Percentiles rank a stretch among this genome's conserved stretches.
These are phyloP conservation scores for Druceiella hillmani DNA, from an alignment of 2,888 invertebrate genomes.

Conservation along the genomic window DNA sequence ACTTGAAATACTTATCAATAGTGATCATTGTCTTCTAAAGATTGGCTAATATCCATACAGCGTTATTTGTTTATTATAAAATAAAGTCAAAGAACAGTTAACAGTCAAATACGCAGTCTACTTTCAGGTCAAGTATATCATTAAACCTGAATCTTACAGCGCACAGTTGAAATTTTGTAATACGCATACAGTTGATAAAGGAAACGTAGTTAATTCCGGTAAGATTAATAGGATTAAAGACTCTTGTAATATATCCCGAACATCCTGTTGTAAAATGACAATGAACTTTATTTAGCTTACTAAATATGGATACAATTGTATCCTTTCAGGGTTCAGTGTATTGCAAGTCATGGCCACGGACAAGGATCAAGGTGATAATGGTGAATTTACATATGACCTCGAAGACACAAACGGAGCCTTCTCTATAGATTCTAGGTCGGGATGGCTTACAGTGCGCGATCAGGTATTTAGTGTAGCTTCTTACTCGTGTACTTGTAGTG, in stretches of 20 bases:
- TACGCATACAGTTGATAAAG: no score
- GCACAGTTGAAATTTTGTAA: no score
- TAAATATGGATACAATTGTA: slow-evolving; percentile 1
- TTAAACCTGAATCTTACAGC: no score
- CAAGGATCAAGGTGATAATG: slow-evolving; percentile 80
- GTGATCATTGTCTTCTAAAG: no score
- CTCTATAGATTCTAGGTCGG: slow-evolving; percentile 69
- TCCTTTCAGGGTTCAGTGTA: slow-evolving; percentile 41
- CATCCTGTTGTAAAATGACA: neutral
- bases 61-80: no score
- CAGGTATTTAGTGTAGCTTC: no score
- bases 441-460: slow-evolving; percentile 81
- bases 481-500: no score
- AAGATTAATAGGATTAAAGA: neutral
- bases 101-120: no score
- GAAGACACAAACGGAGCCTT: slow-evolving; percentile 73
- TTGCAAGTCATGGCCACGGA: slow-evolving; percentile 69
- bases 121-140: no score
- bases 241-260: slow-evolving; percentile 1
- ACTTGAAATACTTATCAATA: no score
- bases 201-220: neutral
- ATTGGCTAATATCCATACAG: no score
- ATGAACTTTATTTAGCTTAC: neutral
- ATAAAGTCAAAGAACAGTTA: no score
- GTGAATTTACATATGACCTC: slow-evolving; percentile 75